Conservation (phyloP, 2,888 invertebrate species). For the Spatulosminthurus flaviceps region DNA sequence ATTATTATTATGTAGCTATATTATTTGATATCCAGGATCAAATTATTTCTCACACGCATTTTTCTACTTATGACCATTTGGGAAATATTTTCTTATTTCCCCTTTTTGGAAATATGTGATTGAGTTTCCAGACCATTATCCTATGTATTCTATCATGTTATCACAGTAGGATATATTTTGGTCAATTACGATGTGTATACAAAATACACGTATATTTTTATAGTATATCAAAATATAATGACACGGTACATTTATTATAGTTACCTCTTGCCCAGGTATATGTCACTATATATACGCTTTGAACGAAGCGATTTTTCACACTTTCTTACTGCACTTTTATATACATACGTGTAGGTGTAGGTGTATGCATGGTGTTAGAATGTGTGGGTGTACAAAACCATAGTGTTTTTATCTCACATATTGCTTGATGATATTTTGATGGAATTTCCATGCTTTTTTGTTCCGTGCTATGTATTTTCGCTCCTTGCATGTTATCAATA, state of each 20-base stretch:
- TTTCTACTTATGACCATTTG: conserved; percentile 10
- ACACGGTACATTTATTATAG: too few species aligned
- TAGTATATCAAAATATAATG: too few species aligned
- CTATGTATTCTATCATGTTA: neutral
- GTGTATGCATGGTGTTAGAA: neutral
- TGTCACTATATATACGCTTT: too few species aligned
- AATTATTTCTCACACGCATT: neutral
- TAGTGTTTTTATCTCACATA: neutral
- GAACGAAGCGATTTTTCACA: too few species aligned
- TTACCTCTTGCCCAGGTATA: too few species aligned
- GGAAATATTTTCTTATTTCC: neutral
- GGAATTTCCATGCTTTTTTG: neutral
- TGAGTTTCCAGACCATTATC: neutral
- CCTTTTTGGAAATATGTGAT: neutral
- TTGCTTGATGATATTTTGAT: neutral
- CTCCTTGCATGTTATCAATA: neutral
- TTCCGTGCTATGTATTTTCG: neutral
- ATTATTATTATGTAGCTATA: neutral
- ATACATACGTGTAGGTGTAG: too few species aligned
- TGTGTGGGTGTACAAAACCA: too few species aligned
- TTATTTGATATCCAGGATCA: neutral
- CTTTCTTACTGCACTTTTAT: too few species aligned
- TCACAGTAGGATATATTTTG: too few species aligned
- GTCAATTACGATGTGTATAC: too few species aligned
- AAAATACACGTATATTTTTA: too few species aligned